Evolutionary conservation across 2,797 vertebrate genomes (phyloP), one percentile per base, ranked within the genome.

Genomic region (Numenius phaeopus): DNA sequence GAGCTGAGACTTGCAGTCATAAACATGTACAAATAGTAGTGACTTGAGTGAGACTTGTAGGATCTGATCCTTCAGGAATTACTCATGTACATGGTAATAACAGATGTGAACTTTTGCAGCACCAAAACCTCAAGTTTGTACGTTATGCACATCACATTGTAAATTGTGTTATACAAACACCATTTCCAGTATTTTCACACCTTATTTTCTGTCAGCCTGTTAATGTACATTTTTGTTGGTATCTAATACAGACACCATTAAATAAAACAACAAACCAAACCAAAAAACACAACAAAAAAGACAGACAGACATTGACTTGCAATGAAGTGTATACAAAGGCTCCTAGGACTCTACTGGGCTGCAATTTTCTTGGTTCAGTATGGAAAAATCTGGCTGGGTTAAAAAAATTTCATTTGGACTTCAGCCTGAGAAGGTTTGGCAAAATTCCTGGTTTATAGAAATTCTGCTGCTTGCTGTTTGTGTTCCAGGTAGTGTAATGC

Each of bases 361-460:
- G 44, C 71, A 83, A 7, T 95, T 94, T 84, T 83, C 72, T 87
- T 86, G 90, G 84, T 90, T 93, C 83, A 81, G 47, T 65, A 89
- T 27, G 83, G 87, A 97, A 97, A 97, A 96, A 95, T 76, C 52
- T 83, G 82, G 21, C 65, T 71, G 39, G 20, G 46, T 78, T 90
- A 62, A 94, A 96, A 94, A 87, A 95, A 81, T 2, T 27, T 79
- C 14, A 78, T 83, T 93, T 96, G 93, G 92, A 92, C 22, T 69
- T 92, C 67, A 91, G 86, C 87, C 95, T 85, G 69, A 65, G 44
- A 87, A 87, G 9, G 20, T 92, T 71, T 97, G 95, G 96, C 92
- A 96, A 94, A 96, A 87, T 75, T 96, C 96, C 90, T 96, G 71
- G 78, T 69, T 92, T 87, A 95, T 40, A 87, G 71, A 93, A 93